Percentiles rank a stretch among this genome's conserved stretches.
phyloP scores from a whole-genome alignment of 2,113 vertebrate genomes.

The Petrocephalus microphthalmus region DNA sequence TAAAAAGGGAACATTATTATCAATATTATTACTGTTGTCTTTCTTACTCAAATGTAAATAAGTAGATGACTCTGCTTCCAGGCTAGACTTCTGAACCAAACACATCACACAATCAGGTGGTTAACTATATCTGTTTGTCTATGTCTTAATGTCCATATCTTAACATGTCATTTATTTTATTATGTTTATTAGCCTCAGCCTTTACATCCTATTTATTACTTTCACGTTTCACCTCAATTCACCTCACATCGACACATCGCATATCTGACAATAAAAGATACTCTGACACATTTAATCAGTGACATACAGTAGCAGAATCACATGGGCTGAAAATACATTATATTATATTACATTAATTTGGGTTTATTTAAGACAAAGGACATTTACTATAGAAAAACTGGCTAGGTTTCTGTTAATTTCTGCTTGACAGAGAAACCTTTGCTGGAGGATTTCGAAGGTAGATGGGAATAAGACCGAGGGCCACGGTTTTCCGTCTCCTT shows the following conservation, averaged over 20 bases:
- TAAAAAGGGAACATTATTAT: not conserved
- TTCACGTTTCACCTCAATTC: not conserved
- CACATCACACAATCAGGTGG: not conserved
- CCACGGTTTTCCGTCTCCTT: not conserved
- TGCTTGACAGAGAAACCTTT: no score
- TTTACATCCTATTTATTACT: not conserved
- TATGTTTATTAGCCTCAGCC: not conserved
- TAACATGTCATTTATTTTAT: not conserved
- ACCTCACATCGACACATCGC: not conserved
- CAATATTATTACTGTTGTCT: not conserved
- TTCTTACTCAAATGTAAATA: not conserved
- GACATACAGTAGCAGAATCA: not conserved
- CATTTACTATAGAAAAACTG: constrained; percentile 1
- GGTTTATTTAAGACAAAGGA: not conserved
- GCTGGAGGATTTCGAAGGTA: not conserved
- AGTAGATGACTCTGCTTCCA: not conserved
- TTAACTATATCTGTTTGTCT: not conserved
- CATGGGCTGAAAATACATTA: no score
- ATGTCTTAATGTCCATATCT: no score
- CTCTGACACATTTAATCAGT: not conserved
- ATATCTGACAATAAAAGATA: not conserved
- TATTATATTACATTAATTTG: no score
- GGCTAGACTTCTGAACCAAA: not conserved
- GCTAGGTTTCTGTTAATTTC: not conserved
- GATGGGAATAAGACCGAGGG: not conserved